Evolutionary conservation across 2,888 invertebrate genomes (phyloP).

Genomic region (Synergus umbraculus): DNA sequence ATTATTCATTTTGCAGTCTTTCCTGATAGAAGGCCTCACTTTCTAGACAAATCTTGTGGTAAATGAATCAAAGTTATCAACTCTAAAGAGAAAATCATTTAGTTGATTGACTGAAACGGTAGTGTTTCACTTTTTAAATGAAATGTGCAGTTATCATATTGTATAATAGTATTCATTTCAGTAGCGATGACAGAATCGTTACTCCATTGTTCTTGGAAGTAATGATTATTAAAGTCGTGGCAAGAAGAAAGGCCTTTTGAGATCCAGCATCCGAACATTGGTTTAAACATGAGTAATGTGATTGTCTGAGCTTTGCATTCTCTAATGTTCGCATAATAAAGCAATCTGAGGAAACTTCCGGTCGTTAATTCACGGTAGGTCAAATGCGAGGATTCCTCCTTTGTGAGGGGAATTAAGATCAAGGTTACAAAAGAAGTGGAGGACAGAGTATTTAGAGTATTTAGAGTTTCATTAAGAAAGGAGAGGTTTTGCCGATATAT

Average conservation of each 20-base stretch:
- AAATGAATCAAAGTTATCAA: neutral
- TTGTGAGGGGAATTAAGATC: constrained; percentile 59
- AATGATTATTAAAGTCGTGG: constrained; percentile 25
- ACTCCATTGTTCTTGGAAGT: constrained; percentile 32
- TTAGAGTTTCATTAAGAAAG: neutral
- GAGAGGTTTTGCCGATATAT: neutral
- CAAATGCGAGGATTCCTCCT: neutral
- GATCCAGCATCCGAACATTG: constrained; percentile 21
- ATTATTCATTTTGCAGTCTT: neutral
- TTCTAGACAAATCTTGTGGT: neutral
- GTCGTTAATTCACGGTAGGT: constrained; percentile 42
- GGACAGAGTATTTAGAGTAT: neutral
- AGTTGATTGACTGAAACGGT: neutral
- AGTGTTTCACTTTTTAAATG: constrained; percentile 1
- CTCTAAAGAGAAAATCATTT: constrained; percentile 20
- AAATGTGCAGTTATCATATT: constrained; percentile 29
- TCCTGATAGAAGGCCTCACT: neutral
- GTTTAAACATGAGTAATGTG: constrained; percentile 19
- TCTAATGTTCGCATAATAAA: constrained; percentile 9
- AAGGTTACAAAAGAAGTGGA: constrained; percentile 51
- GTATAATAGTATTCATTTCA: constrained; percentile 30
- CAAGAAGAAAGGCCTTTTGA: neutral
- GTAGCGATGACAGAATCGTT: constrained; percentile 22
- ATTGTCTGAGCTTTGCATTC: constrained; percentile 9
- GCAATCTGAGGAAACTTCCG: constrained; percentile 28